A percentile compares a stretch with the other conserved stretches of the same genome.
phyloP scores from a whole-genome alignment of 2,113 vertebrate species.

The Pygoscelis adeliae region DNA sequence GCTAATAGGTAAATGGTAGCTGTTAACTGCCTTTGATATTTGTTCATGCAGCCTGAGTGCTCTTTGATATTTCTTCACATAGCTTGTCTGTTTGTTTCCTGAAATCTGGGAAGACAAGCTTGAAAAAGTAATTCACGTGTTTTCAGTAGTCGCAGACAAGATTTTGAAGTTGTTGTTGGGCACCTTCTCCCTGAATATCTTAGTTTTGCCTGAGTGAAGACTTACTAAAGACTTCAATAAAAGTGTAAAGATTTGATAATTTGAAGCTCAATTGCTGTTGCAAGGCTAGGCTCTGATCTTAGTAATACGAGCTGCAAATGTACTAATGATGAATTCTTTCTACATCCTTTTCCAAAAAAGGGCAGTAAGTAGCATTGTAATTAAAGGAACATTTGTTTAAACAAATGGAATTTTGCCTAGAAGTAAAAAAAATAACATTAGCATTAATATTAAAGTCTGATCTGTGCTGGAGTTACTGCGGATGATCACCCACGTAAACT shows the following conservation, averaged over 20 bases:
- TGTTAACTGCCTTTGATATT: conserved; percentile 12
- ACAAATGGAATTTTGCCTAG: neutral
- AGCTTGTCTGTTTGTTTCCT: neutral
- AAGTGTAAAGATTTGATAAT: neutral
- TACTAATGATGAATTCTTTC: neutral
- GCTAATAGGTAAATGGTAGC: neutral
- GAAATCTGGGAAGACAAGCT: neutral
- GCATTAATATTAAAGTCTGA: neutral
- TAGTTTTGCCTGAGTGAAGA: neutral
- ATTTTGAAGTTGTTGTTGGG: neutral
- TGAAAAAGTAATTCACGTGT: neutral
- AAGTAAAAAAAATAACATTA: neutral
- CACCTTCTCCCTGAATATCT: neutral
- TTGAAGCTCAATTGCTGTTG: neutral
- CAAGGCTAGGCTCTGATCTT: neutral
- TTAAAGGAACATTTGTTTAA: neutral
- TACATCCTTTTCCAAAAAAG: neutral
- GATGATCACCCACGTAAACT: neutral
- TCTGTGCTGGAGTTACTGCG: neutral
- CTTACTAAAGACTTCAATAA: neutral
- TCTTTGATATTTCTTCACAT: neutral
- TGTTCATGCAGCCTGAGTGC: neutral
- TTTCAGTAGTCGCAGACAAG: neutral
- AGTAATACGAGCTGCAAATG: neutral
- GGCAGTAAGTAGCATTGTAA: neutral